Base-by-base conservation (phyloP, 1,140 invertebrate species). In the Nebria ingens region DNA sequence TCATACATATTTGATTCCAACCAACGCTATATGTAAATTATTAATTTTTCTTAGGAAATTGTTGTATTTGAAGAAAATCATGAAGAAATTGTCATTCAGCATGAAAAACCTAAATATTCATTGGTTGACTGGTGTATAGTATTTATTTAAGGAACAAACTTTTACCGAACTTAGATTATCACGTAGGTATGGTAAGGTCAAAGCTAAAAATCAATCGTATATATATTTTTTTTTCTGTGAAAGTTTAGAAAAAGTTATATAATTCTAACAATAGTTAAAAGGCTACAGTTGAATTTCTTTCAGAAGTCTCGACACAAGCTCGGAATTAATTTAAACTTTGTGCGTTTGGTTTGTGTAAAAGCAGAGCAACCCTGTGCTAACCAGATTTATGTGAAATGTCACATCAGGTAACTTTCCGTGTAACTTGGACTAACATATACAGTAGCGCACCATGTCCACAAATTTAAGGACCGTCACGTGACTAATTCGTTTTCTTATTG, bases 361-460 rank as follows among this genome's bases (percentile, higher is more conserved):
- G 25, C 6, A 6, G 25, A 12, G 40, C 40, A 45, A 17, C 40
- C 9, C 6, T 17, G 9, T 45, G 40, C 40, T 45, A 45, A 45
- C 40, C 15, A 45, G 40, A 45, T 45, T 45, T 45, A 45, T 45
- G 17, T 45, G 40, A 45, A 45, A 45, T 45, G 40, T 45, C 40
- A 45, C 40, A 45, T 45, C 40, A 45, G 40, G 40, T 45, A 45
- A 45, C 40, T 45, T 45, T 45, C 40, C 15, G 17, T 45, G 40
- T 45, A 12, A 45, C 40, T 45, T 45, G 40, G 9, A 45, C 40
- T 17, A 17, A 45, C 40, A 45, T 45, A 45, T 17, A 45, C 4
- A 3, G 40, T 45, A 11, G 6, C 9, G 40, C 9, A 17, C 3
- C 17, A 17, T 9, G 6, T 34, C 6, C 25, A 6, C 6, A 34